These are phyloP conservation scores for Balearica regulorum DNA, from an alignment of 2,797 vertebrate species.

Conservation along the genomic window DNA sequence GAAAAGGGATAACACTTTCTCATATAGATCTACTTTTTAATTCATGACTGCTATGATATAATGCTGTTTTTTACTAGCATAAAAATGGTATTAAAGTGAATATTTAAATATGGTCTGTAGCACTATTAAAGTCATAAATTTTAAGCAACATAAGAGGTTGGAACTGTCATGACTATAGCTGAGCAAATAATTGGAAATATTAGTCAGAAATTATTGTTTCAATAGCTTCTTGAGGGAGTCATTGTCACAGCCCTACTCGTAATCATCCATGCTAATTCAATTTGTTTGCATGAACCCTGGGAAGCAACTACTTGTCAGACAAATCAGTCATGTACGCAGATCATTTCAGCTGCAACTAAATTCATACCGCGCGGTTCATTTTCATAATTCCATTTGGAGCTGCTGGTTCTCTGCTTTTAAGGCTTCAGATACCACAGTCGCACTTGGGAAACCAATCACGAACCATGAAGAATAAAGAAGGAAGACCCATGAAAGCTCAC, in stretches of 20 bases:
- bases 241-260: not conserved
- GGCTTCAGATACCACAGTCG: not conserved
- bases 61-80: not conserved
- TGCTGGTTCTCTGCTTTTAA: not conserved
- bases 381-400: not conserved
- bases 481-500: not conserved
- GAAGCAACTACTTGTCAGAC: not conserved
- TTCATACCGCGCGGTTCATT: not conserved
- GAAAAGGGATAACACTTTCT: not conserved
- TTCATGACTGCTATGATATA: not conserved
- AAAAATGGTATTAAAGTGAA: not conserved
- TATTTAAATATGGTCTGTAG: not conserved
- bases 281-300: not conserved
- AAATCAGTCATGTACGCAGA: not conserved
- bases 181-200: conserved; percentile 5
- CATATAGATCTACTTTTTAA: not conserved
- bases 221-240: not conserved
- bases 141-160: not conserved
- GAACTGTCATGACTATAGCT: not conserved
- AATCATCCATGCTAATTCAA: not conserved
- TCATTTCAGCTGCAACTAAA: not conserved
- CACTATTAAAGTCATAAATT: not conserved
- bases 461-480: not conserved
- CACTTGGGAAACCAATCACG: not conserved
- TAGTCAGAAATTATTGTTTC: conserved; percentile 1